Evolutionary conservation across 2,888 invertebrate species (phyloP).

Genomic region (Chymomyza procnemis): DNA sequence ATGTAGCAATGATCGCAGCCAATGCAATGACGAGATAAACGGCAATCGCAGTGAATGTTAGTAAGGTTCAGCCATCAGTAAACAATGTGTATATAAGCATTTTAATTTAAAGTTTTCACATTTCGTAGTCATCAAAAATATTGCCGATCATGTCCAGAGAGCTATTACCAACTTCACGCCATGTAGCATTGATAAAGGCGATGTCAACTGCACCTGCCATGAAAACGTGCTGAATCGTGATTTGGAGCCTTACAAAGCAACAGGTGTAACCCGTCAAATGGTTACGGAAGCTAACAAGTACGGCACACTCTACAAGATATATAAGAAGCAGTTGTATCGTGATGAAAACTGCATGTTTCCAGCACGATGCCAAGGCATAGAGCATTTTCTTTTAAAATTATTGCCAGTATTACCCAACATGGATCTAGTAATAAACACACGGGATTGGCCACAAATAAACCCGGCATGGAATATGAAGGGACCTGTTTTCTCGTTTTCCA

Average conservation of each 20-base stretch:
- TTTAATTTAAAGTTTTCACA: no score
- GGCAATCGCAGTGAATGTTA: slow-evolving; percentile 30
- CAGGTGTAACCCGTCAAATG: slow-evolving; percentile 85
- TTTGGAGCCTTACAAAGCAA: slow-evolving; percentile 82
- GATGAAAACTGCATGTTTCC: slow-evolving; percentile 94
- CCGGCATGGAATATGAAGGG: slow-evolving; percentile 37
- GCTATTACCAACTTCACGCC: slow-evolving; percentile 80
- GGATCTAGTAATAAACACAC: slow-evolving; percentile 92
- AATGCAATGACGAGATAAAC: neutral
- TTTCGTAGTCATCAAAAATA: slow-evolving; percentile 59
- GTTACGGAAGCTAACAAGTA: slow-evolving; percentile 82
- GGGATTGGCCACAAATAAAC: slow-evolving; percentile 93
- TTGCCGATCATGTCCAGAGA: slow-evolving; percentile 79
- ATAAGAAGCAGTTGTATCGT: slow-evolving; percentile 88
- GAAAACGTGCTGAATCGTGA: slow-evolving; percentile 83
- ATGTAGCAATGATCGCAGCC: neutral
- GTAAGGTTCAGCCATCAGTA: neutral
- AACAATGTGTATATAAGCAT: neutral
- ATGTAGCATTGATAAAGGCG: slow-evolving; percentile 78
- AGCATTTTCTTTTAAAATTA: slow-evolving; percentile 88
- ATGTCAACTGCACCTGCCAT: slow-evolving; percentile 83
- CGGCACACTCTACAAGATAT: slow-evolving; percentile 90
- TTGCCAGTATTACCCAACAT: slow-evolving; percentile 86
- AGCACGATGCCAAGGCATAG: slow-evolving; percentile 92
- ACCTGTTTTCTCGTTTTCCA: slow-evolving; percentile 98